Evolutionary conservation across 2,888 invertebrate species (phyloP).

Genomic region (Eupelmus urozonus): DNA sequence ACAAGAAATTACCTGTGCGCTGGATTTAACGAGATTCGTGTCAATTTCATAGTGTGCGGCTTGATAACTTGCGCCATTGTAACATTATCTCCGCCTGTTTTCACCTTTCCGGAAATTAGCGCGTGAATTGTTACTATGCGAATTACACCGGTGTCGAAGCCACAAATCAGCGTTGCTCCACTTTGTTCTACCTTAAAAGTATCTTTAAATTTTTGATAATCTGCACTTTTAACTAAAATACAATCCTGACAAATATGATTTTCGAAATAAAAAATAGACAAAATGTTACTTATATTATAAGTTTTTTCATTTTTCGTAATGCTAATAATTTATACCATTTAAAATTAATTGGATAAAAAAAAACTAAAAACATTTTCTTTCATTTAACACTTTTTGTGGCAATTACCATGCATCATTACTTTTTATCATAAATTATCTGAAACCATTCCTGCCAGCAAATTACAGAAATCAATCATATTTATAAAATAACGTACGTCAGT

Average conservation of each 20-base stretch:
- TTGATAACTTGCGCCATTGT: slow-evolving; percentile 77
- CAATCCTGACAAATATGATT: too few relatives aligned
- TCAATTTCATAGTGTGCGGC: slow-evolving; percentile 83
- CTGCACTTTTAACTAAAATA: too few relatives aligned
- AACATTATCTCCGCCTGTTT: slow-evolving; percentile 61
- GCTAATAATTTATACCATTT: too few relatives aligned
- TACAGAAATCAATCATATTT: too few relatives aligned
- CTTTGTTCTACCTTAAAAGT: slow-evolving; percentile 67
- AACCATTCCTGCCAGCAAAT: too few relatives aligned
- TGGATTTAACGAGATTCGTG: slow-evolving; percentile 81
- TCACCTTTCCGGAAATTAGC: slow-evolving; percentile 48
- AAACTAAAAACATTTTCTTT: neutral
- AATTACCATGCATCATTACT: too few relatives aligned
- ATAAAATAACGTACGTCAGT: slow-evolving; percentile 81
- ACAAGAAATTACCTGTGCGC: slow-evolving; percentile 66
- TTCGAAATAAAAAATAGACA: too few relatives aligned
- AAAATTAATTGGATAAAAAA: neutral
- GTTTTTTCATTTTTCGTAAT: too few relatives aligned
- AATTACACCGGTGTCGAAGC: slow-evolving; percentile 86
- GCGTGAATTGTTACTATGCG: slow-evolving; percentile 77
- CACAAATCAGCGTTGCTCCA: slow-evolving; percentile 83
- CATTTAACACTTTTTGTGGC: neutral
- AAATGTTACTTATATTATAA: too few relatives aligned
- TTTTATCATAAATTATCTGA: too few relatives aligned
- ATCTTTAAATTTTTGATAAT: neutral